Evolutionary conservation across 2,888 invertebrate genomes (phyloP).

Genomic region (Notodonta ziczac): DNA sequence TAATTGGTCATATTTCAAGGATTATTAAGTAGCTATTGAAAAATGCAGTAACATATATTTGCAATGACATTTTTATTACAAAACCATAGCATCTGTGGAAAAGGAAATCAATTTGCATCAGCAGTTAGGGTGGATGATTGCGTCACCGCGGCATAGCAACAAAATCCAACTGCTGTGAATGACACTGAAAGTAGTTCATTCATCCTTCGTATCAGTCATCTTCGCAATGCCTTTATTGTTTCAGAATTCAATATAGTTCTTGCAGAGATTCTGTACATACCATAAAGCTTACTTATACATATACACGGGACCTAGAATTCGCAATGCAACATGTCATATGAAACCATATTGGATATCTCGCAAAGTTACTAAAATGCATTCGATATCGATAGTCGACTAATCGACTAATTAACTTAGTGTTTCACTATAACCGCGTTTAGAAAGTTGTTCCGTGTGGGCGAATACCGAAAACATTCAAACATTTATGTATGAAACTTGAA

Average conservation of each 20-base stretch:
- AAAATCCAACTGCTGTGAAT: background rate
- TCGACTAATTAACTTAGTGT: constrained; percentile 40
- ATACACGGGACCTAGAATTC: no score
- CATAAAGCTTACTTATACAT: no score
- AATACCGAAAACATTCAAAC: constrained; percentile 18
- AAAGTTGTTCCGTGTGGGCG: constrained; percentile 44
- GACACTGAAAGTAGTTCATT: background rate
- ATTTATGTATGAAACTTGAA: constrained; percentile 33
- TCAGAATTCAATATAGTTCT: no score
- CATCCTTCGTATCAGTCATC: background rate
- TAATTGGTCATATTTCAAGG: no score
- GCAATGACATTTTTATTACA: no score
- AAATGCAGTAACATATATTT: no score
- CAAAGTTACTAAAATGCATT: constrained; percentile 1
- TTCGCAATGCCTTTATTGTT: no score
- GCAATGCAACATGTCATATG: no score
- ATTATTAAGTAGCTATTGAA: no score
- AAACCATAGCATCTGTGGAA: background rate
- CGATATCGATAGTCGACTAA: constrained; percentile 28
- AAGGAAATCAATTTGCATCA: constrained; percentile 1
- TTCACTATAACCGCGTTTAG: constrained; percentile 39
- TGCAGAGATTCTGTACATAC: no score
- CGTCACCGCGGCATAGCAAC: background rate
- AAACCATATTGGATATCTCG: no score
- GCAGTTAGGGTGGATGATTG: background rate